Base-by-base conservation (phyloP, 1,140 invertebrate genomes). In the Caerostris darwini region DNA sequence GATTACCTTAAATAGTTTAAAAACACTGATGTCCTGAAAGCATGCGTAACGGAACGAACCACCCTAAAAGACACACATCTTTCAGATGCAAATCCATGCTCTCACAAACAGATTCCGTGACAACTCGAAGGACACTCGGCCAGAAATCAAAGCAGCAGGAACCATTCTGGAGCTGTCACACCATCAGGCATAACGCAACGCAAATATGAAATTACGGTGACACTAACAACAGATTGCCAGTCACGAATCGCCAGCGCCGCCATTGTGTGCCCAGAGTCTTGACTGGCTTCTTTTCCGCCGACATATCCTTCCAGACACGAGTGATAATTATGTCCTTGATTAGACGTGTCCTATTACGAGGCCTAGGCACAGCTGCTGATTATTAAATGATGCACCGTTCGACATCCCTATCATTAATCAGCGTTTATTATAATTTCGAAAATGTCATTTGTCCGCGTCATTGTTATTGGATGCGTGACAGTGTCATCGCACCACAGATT, bases 381-480 rank as follows among this genome's bases (percentile, higher is more conserved):
- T 85, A 85, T 85, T 85, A 85, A 85, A 85, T 85, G 57, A 85
- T 57, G 83, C 83, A 19, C 56, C 50, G 56, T 85, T 85, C 83
- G 83, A 85, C 83, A 85, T 85, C 83, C 57, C 57, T 34, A 57
- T 58, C 83, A 85, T 85, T 85, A 85, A 85, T 85, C 83, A 85
- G 71, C 83, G 83, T 85, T 85, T 85, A 85, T 85, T 85, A 34
- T 85, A 85, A 85, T 85, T 85, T 57, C 57, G 17, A 59, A 85
- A 57, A 19, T 85, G 83, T 57, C 83, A 77, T 77, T 77, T 77
- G 53, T 77, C 71, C 71, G 19, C 12, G 71, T 77, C 71, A 77
- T 77, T 77, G 71, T 77, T 77, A 77, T 50, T 12, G 71, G 71
- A 50, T 77, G 71, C 71, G 71, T 77, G 71, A 77, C 71, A 77